These are phyloP conservation scores for Lepidotrigona ventralis DNA, from an alignment of 1,140 invertebrate species.

Conservation along the genomic window DNA sequence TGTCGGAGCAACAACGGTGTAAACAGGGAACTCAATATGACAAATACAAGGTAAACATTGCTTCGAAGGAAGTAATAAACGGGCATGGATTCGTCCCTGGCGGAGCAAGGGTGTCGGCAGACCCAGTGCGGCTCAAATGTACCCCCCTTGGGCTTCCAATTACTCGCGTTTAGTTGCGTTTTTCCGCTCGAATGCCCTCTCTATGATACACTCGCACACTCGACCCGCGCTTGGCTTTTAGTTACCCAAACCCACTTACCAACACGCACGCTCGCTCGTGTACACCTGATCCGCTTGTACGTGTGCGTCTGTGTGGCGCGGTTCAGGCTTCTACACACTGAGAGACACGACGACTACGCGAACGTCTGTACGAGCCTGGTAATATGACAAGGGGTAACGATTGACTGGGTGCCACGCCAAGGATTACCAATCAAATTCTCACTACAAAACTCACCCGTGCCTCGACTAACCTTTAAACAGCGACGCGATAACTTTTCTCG, in stretches of 20 bases:
- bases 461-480: constrained; percentile 21
- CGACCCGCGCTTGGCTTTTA: constrained; percentile 76
- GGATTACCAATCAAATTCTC: constrained; percentile 60
- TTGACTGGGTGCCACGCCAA: constrained; percentile 57
- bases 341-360: constrained; percentile 18
- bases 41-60: constrained; percentile 20
- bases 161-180: constrained; percentile 80
- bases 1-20: neutral
- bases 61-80: constrained; percentile 41
- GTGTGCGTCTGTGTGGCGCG: neutral
- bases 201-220: constrained; percentile 78
- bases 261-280: constrained; percentile 54
- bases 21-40: neutral
- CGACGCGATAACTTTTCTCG: constrained; percentile 1
- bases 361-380: constrained; percentile 32
- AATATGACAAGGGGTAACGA: constrained; percentile 60
- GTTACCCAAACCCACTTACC: constrained; percentile 77
- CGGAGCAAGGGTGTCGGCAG: constrained; percentile 47
- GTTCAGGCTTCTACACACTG: neutral
- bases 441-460: constrained; percentile 41
- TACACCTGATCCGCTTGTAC: constrained; percentile 52
- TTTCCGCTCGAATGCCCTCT: constrained; percentile 78
- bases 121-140: constrained; percentile 54
- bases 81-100: constrained; percentile 58
- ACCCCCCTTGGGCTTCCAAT: constrained; percentile 74